Conservation (phyloP, 2,113 vertebrate genomes). For the Gnathonemus longibarbis region DNA sequence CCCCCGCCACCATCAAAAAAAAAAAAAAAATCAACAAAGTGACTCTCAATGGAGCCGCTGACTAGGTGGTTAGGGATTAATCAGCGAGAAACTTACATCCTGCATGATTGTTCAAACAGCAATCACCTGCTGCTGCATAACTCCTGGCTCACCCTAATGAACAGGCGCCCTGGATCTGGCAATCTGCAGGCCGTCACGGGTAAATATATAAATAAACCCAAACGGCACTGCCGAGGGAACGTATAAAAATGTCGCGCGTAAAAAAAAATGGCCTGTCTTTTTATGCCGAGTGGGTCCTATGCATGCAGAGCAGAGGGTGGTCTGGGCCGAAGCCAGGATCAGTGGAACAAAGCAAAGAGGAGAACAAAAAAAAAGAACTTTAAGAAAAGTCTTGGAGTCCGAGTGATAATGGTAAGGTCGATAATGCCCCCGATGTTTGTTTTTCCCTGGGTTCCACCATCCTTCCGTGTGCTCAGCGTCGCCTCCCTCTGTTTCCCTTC, state of each 20-base stretch:
- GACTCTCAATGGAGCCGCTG: neutral
- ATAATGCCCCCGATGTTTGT: conserved; percentile 22
- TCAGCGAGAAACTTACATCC: neutral
- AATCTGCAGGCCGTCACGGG: neutral
- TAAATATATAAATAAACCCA: conserved; percentile 6
- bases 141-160: neutral
- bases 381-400: conserved; percentile 18
- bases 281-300: neutral
- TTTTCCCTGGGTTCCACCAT: neutral
- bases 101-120: conserved; percentile 15
- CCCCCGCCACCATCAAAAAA: neutral
- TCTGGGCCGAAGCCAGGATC: neutral
- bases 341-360: neutral
- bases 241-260: conserved; percentile 13
- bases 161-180: neutral
- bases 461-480: too few relatives aligned
- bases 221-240: neutral
- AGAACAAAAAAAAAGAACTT: conserved; percentile 1
- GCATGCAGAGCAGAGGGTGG: neutral
- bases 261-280: conserved; percentile 19
- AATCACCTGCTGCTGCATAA: neutral
- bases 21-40: neutral
- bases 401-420: conserved; percentile 3
- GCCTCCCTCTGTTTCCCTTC: neutral
- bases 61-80: neutral